phyloP scores from a whole-genome alignment of 2,888 invertebrate species.

The Crossocerus cetratus region DNA sequence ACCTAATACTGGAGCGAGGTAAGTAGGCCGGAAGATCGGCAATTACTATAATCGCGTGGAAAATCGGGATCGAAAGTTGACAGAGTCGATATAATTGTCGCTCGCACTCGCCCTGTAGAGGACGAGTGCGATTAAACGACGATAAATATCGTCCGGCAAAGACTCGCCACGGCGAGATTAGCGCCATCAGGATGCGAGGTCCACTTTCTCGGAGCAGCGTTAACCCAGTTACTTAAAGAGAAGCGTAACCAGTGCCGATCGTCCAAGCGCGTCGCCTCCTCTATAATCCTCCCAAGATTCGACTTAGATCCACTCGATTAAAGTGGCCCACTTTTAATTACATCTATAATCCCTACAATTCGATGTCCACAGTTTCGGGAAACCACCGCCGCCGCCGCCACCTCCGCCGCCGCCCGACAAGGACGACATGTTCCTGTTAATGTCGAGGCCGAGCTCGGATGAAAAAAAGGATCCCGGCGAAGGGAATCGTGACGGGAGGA shows the following conservation, averaged over 20 bases:
- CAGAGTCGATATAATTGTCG: constrained; percentile 26
- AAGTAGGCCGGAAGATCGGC: constrained; percentile 61
- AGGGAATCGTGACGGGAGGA: constrained; percentile 32
- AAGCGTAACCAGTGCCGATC: not conserved
- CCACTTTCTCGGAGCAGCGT: not conserved
- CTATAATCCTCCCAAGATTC: not conserved
- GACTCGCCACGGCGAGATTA: not conserved
- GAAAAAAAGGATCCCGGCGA: constrained; percentile 61
- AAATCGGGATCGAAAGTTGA: constrained; percentile 56
- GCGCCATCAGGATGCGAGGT: not conserved
- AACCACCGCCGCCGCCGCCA: constrained; percentile 72
- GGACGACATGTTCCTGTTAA: constrained; percentile 63
- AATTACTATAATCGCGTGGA: not conserved
- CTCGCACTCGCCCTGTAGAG: not conserved
- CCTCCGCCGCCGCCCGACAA: constrained; percentile 72
- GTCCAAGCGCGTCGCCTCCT: not conserved
- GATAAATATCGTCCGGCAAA: not conserved
- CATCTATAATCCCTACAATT: not conserved
- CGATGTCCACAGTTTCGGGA: constrained; percentile 57
- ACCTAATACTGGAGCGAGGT: constrained; percentile 67
- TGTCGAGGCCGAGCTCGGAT: constrained; percentile 42
- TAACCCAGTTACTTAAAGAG: constrained; percentile 8
- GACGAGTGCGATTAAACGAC: not conserved
- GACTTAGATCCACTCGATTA: not conserved
- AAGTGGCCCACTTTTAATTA: too few species aligned